Evolutionary conservation across 2,797 vertebrate species (phyloP).

Genomic region (Strix occidentalis): DNA sequence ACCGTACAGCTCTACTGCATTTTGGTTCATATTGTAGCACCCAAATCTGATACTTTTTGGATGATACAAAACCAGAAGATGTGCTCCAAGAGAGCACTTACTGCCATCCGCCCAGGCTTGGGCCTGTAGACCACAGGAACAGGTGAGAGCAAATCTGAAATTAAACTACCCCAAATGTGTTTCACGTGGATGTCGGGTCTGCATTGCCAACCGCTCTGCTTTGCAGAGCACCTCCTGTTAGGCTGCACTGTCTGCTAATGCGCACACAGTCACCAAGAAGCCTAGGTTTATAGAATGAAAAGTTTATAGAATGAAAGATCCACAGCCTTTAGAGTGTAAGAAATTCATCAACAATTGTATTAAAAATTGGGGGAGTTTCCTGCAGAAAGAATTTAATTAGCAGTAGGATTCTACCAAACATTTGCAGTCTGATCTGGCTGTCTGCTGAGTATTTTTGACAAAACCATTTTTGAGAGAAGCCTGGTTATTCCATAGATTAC

Average conservation of each 20-base stretch:
- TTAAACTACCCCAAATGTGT: not conserved
- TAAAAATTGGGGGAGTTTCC: not conserved
- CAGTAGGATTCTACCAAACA: not conserved
- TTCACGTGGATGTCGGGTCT: not conserved
- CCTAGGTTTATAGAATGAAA: not conserved
- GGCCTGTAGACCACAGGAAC: not conserved
- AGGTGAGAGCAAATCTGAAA: not conserved
- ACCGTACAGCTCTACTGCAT: not conserved
- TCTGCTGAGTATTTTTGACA: not conserved
- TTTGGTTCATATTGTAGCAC: not conserved
- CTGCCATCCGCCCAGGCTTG: not conserved
- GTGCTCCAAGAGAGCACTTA: not conserved
- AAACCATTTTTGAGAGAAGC: not conserved
- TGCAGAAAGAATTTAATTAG: not conserved
- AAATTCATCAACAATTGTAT: not conserved
- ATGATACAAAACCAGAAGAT: not conserved
- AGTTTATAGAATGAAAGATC: not conserved
- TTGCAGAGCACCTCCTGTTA: not conserved
- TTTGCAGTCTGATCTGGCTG: not conserved
- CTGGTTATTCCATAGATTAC: not conserved
- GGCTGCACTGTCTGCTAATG: not conserved
- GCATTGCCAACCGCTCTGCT: rapidly evolving
- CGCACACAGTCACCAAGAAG: not conserved
- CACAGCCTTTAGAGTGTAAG: not conserved
- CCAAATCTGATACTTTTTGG: not conserved